These are phyloP conservation scores for Vanessa cardui DNA, from an alignment of 2,888 invertebrate genomes.

Conservation along the genomic window DNA sequence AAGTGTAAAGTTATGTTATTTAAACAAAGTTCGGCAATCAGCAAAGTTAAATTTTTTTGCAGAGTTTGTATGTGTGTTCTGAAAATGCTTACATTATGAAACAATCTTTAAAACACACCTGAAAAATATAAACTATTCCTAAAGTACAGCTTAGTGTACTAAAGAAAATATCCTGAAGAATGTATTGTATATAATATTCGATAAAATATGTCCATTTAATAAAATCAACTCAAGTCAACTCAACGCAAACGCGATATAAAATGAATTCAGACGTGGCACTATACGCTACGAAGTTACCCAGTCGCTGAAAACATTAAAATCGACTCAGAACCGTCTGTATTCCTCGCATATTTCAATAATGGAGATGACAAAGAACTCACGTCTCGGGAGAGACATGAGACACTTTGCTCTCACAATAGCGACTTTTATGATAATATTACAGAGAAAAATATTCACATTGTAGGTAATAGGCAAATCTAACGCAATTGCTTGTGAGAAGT, in stretches of 20 bases:
- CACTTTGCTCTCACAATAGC: constrained; percentile 20
- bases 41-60: no score
- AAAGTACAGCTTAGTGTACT: no score
- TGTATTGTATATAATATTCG: no score
- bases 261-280: neutral
- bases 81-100: no score
- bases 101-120: no score
- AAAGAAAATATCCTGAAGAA: no score
- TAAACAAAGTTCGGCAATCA: no score
- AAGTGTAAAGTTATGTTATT: no score
- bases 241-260: neutral
- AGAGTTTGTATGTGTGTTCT: no score
- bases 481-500: neutral
- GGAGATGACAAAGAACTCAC: constrained; percentile 47
- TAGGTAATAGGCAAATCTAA: neutral
- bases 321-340: constrained; percentile 33
- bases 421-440: constrained; percentile 10
- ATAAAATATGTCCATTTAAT: no score
- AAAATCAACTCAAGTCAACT: neutral
- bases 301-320: constrained; percentile 5
- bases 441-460: neutral
- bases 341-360: constrained; percentile 48
- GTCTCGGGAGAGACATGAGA: constrained; percentile 42
- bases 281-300: neutral
- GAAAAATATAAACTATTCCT: no score